Base-by-base conservation (phyloP, 1,140 invertebrate species). In the Conus betulinus region DNA sequence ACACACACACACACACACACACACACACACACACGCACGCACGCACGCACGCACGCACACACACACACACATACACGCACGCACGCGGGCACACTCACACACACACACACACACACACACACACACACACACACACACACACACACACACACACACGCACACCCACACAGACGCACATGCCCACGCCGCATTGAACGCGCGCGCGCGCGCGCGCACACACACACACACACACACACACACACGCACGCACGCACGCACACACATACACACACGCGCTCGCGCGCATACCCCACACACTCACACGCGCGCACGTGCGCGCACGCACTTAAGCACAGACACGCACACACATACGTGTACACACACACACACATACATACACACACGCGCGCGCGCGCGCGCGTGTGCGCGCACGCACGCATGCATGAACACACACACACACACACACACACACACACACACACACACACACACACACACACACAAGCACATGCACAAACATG, bases 11-110 rank as follows among this genome's bases (percentile, higher is more conserved):
- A 78, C 76, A 7, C 25, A 39, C 76, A 39, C 76, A 3, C 76
- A 78, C 76, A 39, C 76, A 78, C 8, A 39, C 76, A 39, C 76
- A 39, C 76, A 78, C 25, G 39, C 76, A 78, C 76, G 17, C 76
- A 78, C 74, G 39, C 74, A 39, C 74, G 39, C 74, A 78, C 74
- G 20, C 25, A 78, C 76, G 39, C 76, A 78, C 25, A 78, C 76
- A 39, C 76, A 6, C 76, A 39, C 76, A 39, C 25, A 78, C 76
- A 8, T 17, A 51, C 76, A 39, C 76, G 17, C 74, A 78, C 74
- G 39, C 74, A 71, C 55, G 55, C 55, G 55, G 1, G 57, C 57
- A 60, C 57, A 60, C 57, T 2, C 57, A 60, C 57, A 60, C 57
- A 60, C 57, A 60, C 57, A 60, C 57, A 60, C 57, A 60, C 57